These are phyloP conservation scores for Phenacoccus solenopsis DNA, from an alignment of 1,140 invertebrate genomes.

Conservation along the genomic window DNA sequence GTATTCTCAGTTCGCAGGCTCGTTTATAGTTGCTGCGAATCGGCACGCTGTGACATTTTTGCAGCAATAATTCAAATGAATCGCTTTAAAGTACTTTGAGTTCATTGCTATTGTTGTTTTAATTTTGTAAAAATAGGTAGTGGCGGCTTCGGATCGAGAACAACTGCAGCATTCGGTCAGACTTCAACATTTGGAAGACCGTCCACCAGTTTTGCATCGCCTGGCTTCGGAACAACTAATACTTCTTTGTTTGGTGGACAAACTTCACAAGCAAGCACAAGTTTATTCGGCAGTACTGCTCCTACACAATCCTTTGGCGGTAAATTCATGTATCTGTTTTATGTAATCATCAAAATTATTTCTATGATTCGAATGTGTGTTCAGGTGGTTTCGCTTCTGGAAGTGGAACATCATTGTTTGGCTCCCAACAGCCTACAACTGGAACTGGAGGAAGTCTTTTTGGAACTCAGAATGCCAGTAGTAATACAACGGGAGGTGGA, in stretches of 20 bases:
- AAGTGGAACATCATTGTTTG: conserved; percentile 25
- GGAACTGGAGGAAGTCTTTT: conserved; percentile 38
- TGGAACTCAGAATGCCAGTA: conserved; percentile 31
- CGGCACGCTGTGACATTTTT: no score
- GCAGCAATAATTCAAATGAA: no score
- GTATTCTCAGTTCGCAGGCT: no score
- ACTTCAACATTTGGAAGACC: conserved; percentile 38
- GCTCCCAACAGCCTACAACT: conserved; percentile 29
- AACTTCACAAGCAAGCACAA: conserved; percentile 36
- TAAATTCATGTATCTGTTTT: neutral
- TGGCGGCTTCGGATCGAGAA: conserved; percentile 8
- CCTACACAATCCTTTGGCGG: conserved; percentile 28
- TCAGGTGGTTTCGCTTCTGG: conserved; percentile 15
- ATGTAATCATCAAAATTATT: conserved; percentile 4
- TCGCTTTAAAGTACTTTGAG: no score
- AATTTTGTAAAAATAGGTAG: no score
- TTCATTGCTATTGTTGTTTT: no score
- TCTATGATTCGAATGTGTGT: no score
- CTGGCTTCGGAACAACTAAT: conserved; percentile 40
- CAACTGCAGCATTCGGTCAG: conserved; percentile 33
- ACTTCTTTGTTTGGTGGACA: conserved; percentile 45
- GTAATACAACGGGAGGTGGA: conserved; percentile 34
- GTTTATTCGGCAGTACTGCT: conserved; percentile 39
- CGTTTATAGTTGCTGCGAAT: no score
- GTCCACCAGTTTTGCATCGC: conserved; percentile 36